These are phyloP conservation scores for Apotomis betuletana DNA, from an alignment of 2,888 invertebrate genomes.

Conservation along the genomic window DNA sequence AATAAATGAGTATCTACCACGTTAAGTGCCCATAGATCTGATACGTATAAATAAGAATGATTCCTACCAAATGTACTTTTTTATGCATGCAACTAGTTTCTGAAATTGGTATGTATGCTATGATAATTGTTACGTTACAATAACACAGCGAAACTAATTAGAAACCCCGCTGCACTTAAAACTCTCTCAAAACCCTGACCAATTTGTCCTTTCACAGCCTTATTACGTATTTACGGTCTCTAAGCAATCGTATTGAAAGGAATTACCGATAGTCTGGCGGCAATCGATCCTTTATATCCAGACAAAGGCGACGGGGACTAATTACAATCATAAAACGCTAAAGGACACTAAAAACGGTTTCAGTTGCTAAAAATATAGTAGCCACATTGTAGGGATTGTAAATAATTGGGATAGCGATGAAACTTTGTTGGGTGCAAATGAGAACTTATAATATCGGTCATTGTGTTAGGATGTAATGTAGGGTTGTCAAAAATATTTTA, in stretches of 20 bases:
- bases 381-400: constrained; percentile 64
- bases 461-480: constrained; percentile 49
- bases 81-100: too few species aligned
- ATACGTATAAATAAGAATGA: too few species aligned
- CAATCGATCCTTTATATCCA: constrained; percentile 48
- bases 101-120: too few species aligned
- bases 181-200: constrained; percentile 8
- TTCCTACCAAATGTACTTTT: too few species aligned
- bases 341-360: constrained; percentile 53
- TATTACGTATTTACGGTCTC: constrained; percentile 47
- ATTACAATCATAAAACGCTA: constrained; percentile 61
- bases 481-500: constrained; percentile 53
- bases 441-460: constrained; percentile 64
- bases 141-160: constrained; percentile 21
- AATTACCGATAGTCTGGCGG: constrained; percentile 50
- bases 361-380: constrained; percentile 54
- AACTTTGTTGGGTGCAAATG: constrained; percentile 64
- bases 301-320: constrained; percentile 64
- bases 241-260: constrained; percentile 45
- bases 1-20: too few species aligned
- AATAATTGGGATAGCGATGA: constrained; percentile 56
- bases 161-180: constrained; percentile 3
- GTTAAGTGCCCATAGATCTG: too few species aligned
- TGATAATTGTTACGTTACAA: neutral
- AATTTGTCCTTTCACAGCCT: constrained; percentile 29